phyloP scores from a whole-genome alignment of 2,888 invertebrate genomes.

The Acrocyrtus sp. region DNA sequence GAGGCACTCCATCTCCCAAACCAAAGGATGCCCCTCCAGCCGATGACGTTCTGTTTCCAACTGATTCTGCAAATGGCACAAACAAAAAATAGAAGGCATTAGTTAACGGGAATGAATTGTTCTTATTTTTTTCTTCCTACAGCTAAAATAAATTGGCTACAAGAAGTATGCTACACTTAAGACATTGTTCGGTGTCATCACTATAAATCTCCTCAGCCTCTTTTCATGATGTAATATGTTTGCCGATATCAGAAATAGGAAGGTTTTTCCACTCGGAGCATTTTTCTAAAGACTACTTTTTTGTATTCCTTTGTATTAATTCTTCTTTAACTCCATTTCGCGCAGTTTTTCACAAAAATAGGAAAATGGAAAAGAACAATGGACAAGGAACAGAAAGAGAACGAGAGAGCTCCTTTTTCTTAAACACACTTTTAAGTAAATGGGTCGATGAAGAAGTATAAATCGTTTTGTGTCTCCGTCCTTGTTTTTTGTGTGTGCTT shows the following conservation, averaged over 20 bases:
- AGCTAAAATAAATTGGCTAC: constrained; percentile 25
- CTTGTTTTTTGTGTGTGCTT: constrained; percentile 13
- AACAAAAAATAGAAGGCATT: constrained; percentile 2
- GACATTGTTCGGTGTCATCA: constrained; percentile 7
- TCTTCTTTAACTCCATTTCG: not conserved
- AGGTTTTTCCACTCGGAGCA: too few relatives aligned
- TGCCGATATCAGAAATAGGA: constrained; percentile 22
- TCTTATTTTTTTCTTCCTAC: not conserved
- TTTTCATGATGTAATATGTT: not conserved
- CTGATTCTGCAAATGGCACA: constrained; percentile 46
- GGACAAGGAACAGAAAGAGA: not conserved
- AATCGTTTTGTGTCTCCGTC: too few relatives aligned
- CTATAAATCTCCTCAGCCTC: constrained; percentile 27
- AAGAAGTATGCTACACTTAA: not conserved
- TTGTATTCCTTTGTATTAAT: not conserved
- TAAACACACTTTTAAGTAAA: not conserved
- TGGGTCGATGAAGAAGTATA: constrained; percentile 42
- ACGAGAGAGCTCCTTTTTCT: not conserved
- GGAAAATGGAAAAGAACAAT: too few relatives aligned
- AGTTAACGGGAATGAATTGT: not conserved
- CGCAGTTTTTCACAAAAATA: too few relatives aligned
- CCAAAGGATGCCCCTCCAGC: not conserved
- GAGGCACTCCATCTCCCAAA: not conserved
- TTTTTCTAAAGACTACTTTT: not conserved
- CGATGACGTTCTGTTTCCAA: constrained; percentile 37